Evolutionary conservation across 2,888 invertebrate species (phyloP).

Genomic region (Crocallis elinguaria): DNA sequence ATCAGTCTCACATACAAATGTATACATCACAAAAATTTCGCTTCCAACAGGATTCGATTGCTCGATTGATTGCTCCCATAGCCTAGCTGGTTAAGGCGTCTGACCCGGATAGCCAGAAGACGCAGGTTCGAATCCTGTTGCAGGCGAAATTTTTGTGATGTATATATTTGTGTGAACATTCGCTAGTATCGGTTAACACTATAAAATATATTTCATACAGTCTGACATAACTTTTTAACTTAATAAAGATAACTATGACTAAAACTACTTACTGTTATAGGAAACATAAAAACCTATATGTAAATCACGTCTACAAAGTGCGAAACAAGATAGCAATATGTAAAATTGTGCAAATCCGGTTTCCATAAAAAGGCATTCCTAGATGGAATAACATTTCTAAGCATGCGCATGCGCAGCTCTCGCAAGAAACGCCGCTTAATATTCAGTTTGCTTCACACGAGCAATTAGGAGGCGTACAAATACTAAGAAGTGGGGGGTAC

Average conservation of each 20-base stretch:
- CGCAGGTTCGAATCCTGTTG: too few species aligned
- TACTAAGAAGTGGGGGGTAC: slow-evolving; percentile 46
- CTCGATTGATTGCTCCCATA: too few species aligned
- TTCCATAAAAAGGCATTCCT: slow-evolving; percentile 19
- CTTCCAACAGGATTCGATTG: too few species aligned
- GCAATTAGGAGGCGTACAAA: slow-evolving; percentile 50
- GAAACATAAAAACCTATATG: slow-evolving; percentile 3
- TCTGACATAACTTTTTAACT: too few species aligned
- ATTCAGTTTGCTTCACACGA: slow-evolving; percentile 37
- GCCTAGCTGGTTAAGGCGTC: too few species aligned
- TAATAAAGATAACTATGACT: background rate
- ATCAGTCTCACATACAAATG: too few species aligned
- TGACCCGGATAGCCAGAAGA: too few species aligned
- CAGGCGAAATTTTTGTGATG: too few species aligned
- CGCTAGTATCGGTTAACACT: too few species aligned
- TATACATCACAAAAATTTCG: too few species aligned
- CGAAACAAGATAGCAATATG: slow-evolving; percentile 17
- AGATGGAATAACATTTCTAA: slow-evolving; percentile 25
- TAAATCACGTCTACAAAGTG: slow-evolving; percentile 15
- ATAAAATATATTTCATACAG: too few species aligned
- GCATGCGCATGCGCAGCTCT: slow-evolving; percentile 26
- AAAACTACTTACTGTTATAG: background rate
- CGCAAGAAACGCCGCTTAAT: slow-evolving; percentile 30
- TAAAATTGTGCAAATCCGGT: slow-evolving; percentile 23
- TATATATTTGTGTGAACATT: too few species aligned